Conservation (phyloP, 2,888 invertebrate genomes). For the Pachliopta kotzebuea region DNA sequence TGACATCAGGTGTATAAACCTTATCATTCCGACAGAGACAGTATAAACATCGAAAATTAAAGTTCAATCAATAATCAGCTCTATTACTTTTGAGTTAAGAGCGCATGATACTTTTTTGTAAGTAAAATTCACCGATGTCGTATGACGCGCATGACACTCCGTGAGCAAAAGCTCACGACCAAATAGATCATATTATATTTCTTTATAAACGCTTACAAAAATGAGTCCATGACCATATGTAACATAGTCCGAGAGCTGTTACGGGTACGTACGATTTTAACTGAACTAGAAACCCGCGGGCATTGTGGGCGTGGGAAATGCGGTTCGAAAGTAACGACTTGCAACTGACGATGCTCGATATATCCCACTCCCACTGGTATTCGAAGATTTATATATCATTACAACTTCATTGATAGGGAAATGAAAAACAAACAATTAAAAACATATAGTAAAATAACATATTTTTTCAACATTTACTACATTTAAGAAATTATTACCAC, state of each 20-base stretch:
- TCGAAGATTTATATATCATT: background rate
- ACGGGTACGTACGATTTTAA: constrained; percentile 34
- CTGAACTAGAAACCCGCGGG: constrained; percentile 17
- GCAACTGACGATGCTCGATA: background rate
- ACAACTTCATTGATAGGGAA: too few species aligned
- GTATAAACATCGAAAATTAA: constrained; percentile 18
- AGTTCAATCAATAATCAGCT: constrained; percentile 30
- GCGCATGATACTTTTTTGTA: background rate
- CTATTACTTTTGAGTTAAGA: constrained; percentile 32
- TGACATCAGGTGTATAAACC: constrained; percentile 63
- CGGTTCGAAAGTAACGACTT: constrained; percentile 16
- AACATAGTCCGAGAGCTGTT: constrained; percentile 13
- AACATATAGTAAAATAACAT: too few species aligned
- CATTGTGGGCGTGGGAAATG: constrained; percentile 28
- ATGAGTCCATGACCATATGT: constrained; percentile 61
- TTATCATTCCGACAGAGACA: constrained; percentile 38
- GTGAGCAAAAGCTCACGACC: constrained; percentile 66
- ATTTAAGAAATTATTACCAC: too few species aligned
- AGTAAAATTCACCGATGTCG: constrained; percentile 33
- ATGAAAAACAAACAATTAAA: too few species aligned
- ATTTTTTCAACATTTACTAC: too few species aligned
- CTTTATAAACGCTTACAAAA: constrained; percentile 65
- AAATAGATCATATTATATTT: constrained; percentile 59
- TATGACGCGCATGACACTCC: constrained; percentile 43
- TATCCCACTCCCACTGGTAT: constrained; percentile 12